Percentiles rank a stretch among this genome's conserved stretches.
Evolutionary conservation across 2,888 invertebrate genomes (phyloP).

Genomic region (Mythimna albipuncta): DNA sequence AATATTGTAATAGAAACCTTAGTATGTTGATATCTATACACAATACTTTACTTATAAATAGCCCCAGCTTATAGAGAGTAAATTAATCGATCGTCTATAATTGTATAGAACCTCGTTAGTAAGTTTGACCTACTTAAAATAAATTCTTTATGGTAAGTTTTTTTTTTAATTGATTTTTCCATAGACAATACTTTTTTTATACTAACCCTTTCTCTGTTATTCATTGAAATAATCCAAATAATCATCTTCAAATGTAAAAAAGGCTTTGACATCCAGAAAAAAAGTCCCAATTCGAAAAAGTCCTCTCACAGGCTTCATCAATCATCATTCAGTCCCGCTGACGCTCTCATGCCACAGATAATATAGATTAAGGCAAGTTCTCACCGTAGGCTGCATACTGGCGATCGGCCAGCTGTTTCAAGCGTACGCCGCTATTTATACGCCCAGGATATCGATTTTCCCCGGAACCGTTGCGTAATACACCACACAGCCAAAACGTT

Average conservation of each 20-base stretch:
- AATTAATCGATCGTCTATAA: neutral
- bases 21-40: neutral
- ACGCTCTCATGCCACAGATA: slow-evolving; percentile 42
- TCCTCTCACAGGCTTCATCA: slow-evolving; percentile 19
- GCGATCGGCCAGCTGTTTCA: slow-evolving; percentile 87
- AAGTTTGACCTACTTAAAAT: slow-evolving; percentile 10
- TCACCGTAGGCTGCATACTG: slow-evolving; percentile 87
- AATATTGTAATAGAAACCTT: neutral
- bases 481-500: slow-evolving; percentile 80
- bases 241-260: neutral
- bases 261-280: neutral
- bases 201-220: neutral
- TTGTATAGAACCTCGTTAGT: slow-evolving; percentile 3
- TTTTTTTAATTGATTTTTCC: neutral
- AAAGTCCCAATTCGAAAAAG: neutral
- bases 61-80: neutral
- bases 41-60: neutral
- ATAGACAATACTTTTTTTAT: neutral
- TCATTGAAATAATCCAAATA: neutral
- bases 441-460: slow-evolving; percentile 88
- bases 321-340: slow-evolving; percentile 27
- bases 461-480: slow-evolving; percentile 88
- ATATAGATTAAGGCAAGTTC: slow-evolving; percentile 60
- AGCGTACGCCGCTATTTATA: slow-evolving; percentile 87
- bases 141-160: neutral